phyloP scores from a whole-genome alignment of 2,888 invertebrate genomes.

The Myopa testacea region DNA sequence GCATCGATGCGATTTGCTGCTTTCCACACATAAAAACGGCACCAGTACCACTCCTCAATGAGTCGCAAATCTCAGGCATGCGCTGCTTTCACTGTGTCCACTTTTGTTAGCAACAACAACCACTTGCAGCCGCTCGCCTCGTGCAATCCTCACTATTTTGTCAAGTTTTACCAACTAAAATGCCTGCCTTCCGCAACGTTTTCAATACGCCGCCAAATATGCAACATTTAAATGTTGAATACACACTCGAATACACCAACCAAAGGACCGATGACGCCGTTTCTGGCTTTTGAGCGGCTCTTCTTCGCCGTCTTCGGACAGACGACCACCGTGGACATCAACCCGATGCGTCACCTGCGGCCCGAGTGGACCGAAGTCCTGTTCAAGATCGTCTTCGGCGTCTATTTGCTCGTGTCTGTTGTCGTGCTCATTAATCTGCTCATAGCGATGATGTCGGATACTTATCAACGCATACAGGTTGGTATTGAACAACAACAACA shows the following conservation, averaged over 20 bases:
- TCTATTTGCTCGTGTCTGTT: conserved; percentile 97
- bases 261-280: conserved; percentile 78
- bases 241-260: conserved; percentile 24
- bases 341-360: conserved; percentile 77
- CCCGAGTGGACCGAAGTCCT: conserved; percentile 87
- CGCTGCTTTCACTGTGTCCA: conserved; percentile 55
- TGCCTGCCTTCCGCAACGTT: background rate
- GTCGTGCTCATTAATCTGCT: conserved; percentile 98
- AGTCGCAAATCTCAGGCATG: conserved; percentile 32
- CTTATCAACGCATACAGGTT: conserved; percentile 99
- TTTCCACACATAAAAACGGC: conserved; percentile 53
- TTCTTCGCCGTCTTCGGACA: conserved; percentile 99
- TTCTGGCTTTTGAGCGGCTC: conserved; percentile 95
- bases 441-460: conserved; percentile 99
- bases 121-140: conserved; percentile 24
- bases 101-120: conserved; percentile 23
- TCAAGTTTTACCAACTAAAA: conserved; percentile 7
- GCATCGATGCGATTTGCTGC: conserved; percentile 55
- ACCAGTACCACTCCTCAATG: conserved; percentile 41
- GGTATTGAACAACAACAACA: conserved; percentile 66
- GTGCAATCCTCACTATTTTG: background rate
- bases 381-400: conserved; percentile 93
- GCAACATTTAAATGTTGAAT: conserved; percentile 26
- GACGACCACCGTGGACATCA: conserved; percentile 86
- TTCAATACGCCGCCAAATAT: background rate